Evolutionary conservation across 2,888 invertebrate species (phyloP), one percentile per base, ranked within the genome.

Genomic region (Drosophila peninsularis): DNA sequence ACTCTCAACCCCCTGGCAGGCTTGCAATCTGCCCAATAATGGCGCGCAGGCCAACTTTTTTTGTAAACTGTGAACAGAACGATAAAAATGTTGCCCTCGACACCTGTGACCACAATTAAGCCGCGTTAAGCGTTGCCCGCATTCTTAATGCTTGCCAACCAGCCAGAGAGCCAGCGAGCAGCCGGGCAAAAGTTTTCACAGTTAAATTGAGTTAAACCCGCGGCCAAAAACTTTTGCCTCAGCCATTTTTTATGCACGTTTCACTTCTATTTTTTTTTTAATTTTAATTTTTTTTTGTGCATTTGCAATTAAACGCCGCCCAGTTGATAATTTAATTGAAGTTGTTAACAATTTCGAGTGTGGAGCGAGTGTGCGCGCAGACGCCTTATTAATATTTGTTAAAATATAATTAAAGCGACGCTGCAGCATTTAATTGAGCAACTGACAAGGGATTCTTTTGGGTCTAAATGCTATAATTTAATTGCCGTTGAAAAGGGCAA

Each of bases 61-160:
- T 52, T 67, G 70, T 71, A 78, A 88, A 87, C 89, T 83, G 83
- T 82, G 85, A 88, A 89, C 88, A 85, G 69, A 82, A 81, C 90
- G 83, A 91, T 91, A 91, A 91, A 91, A 91, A 91, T 90, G 71
- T 67, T 62, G 75, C 77, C 71, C 80, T 76, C 89, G 70, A 82
- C 90, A 91, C 90, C 90, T 91, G 90, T 82, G 90, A 90, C 90
- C 91, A 90, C 91, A 91, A 90, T 90, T 90, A 91, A 89, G 86
- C 78, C 78, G 80, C 86, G 90, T 89, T 88, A 88, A 86, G 79
- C 81, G 86, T 82, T 82, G 68, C 71, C 61, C 68, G 65, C 71
- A 62, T 65, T 73, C 77, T 70, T 62, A 72, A 78, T 63, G 80
- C 64, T 62, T 10, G 55, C 19, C 41, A 41, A n/a, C 37, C 36